phyloP scores from a whole-genome alignment of 2,113 vertebrate genomes.

The Anoura caudifer region DNA sequence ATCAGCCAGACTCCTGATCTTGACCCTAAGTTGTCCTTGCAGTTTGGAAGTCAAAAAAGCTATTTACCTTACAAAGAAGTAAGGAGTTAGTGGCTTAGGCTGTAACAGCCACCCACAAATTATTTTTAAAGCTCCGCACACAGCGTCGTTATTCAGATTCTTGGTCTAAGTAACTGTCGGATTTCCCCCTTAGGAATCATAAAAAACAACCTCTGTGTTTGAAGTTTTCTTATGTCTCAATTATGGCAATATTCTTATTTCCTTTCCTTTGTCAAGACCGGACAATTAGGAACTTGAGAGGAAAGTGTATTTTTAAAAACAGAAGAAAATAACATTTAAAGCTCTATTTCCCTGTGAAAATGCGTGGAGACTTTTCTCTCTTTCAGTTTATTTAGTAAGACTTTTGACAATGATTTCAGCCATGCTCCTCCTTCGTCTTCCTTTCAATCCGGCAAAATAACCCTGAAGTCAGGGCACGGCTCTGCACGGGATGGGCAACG shows the following conservation, averaged over 20 bases:
- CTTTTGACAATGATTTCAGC: neutral
- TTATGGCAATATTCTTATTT: constrained; percentile 7
- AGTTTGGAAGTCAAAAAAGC: constrained; percentile 56
- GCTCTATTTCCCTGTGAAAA: neutral
- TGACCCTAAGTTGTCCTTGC: constrained; percentile 56
- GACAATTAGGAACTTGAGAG: neutral
- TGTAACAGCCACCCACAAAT: constrained; percentile 61
- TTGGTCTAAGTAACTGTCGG: constrained; percentile 54
- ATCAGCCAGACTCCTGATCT: constrained; percentile 47
- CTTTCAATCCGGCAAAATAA: neutral
- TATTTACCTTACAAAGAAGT: constrained; percentile 57
- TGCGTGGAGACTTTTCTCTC: too few species aligned
- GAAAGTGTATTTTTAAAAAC: neutral
- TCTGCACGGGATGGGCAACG: neutral
- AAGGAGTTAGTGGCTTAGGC: constrained; percentile 37
- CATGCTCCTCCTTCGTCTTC: neutral
- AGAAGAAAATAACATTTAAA: neutral
- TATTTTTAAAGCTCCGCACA: constrained; percentile 66
- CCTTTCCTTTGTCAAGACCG: neutral
- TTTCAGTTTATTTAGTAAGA: neutral
- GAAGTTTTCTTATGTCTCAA: constrained; percentile 54
- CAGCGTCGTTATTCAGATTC: constrained; percentile 41
- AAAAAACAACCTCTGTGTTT: constrained; percentile 52
- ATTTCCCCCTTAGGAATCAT: constrained; percentile 49
- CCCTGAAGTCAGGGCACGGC: neutral